Percentiles rank a stretch among this genome's conserved stretches.
Evolutionary conservation across 2,113 vertebrate species (phyloP).

Genomic region (Casuarius casuarius): DNA sequence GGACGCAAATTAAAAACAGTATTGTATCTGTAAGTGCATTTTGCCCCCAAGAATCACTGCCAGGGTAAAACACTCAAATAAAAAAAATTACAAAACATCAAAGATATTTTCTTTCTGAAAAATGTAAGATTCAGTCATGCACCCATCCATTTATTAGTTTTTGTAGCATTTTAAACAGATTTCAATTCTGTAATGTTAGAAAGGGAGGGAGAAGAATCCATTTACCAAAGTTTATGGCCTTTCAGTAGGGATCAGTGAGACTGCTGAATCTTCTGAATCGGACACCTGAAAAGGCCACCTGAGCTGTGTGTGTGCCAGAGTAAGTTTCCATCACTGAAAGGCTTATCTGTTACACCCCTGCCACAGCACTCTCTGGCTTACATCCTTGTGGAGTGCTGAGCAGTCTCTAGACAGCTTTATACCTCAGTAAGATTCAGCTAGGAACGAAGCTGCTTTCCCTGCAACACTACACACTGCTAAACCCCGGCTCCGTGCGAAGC

Average conservation of each 20-base stretch:
- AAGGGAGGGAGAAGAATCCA: neutral
- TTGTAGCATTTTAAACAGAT: neutral
- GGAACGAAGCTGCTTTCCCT: neutral
- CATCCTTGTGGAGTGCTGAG: rapidly evolving
- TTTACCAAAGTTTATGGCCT: neutral
- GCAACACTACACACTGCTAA: neutral
- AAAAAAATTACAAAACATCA: neutral
- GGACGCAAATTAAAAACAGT: neutral
- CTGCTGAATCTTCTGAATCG: neutral
- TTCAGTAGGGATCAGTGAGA: neutral
- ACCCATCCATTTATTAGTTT: neutral
- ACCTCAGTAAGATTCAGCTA: neutral
- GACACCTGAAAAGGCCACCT: rapidly evolving
- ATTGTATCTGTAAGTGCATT: neutral
- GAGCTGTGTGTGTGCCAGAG: rapidly evolving
- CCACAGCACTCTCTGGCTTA: rapidly evolving
- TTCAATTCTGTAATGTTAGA: neutral
- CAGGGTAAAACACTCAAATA: neutral
- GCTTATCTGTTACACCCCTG: neutral
- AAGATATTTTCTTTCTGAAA: neutral
- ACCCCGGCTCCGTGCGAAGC: neutral
- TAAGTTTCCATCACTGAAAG: neutral
- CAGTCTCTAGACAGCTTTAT: neutral
- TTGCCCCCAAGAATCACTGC: neutral
- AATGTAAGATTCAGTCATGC: neutral